A percentile compares a stretch with the other conserved stretches of the same genome.
Conservation (phyloP, 2,113 vertebrate genomes). For the Smithornis capensis region DNA sequence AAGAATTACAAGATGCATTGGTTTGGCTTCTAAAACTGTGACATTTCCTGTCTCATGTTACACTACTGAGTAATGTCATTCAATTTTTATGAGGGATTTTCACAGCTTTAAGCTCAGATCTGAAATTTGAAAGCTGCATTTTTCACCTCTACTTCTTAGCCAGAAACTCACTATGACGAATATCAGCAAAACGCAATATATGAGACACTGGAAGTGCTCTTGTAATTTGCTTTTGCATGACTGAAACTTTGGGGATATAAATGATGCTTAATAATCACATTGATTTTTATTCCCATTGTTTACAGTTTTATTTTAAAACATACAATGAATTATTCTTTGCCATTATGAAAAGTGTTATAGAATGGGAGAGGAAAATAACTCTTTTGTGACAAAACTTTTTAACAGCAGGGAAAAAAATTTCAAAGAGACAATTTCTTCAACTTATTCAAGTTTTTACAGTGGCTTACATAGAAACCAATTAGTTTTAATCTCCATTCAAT, state of each 20-base stretch:
- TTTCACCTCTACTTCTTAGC: constrained; percentile 30
- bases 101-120: constrained; percentile 34
- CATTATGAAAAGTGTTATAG: neutral
- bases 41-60: constrained; percentile 15
- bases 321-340: neutral
- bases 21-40: constrained; percentile 41
- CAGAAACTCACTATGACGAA: constrained; percentile 14
- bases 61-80: constrained; percentile 29
- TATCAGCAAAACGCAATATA: neutral
- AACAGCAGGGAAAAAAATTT: neutral
- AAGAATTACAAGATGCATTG: neutral
- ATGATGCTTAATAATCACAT: neutral
- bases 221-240: neutral
- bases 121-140: constrained; percentile 55
- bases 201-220: neutral
- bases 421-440: neutral
- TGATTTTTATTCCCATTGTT: neutral
- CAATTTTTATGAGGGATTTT: neutral
- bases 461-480: neutral
- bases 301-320: neutral
- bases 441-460: neutral
- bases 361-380: neutral
- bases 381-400: neutral
- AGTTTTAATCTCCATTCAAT: neutral
- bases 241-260: neutral